A percentile compares a stretch with the other conserved stretches of the same genome.
These are phyloP conservation scores for Ctenodactylus gundi DNA, from an alignment of 2,113 vertebrate species.

Conservation along the genomic window DNA sequence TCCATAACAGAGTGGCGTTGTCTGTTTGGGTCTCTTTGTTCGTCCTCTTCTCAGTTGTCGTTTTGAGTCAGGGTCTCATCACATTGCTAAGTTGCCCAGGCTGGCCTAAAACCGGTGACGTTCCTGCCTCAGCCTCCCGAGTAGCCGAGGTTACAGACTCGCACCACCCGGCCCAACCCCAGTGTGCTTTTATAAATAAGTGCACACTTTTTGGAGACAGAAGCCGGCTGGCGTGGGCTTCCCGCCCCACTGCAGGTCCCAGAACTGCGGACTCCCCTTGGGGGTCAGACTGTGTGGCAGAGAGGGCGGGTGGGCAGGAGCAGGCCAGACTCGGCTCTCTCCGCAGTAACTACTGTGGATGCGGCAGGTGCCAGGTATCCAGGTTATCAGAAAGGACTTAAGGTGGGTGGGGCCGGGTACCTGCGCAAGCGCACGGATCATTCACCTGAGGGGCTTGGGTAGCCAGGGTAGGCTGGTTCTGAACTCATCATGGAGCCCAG, in stretches of 20 bases:
- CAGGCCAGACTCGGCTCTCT: no score
- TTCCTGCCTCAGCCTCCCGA: neutral
- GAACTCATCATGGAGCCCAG: no score
- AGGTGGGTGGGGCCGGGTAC: accelerated
- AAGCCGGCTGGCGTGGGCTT: no score
- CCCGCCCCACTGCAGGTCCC: neutral
- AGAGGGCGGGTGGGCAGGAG: no score
- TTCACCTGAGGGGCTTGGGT: no score
- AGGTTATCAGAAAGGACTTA: neutral
- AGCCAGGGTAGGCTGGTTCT: no score
- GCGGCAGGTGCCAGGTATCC: neutral
- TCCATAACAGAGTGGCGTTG: neutral
- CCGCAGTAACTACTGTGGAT: no score
- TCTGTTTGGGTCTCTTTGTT: neutral
- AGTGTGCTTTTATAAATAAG: neutral
- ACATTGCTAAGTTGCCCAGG: neutral
- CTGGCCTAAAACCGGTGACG: neutral
- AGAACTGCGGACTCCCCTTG: neutral
- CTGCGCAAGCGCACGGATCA: no score
- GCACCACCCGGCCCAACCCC: neutral
- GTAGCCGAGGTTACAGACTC: neutral
- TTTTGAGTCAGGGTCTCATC: neutral
- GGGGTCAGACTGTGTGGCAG: no score
- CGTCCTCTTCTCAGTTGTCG: neutral
- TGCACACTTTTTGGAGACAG: neutral